phyloP scores from a whole-genome alignment of 1,140 invertebrate genomes.

The Magallana ariakensis region DNA sequence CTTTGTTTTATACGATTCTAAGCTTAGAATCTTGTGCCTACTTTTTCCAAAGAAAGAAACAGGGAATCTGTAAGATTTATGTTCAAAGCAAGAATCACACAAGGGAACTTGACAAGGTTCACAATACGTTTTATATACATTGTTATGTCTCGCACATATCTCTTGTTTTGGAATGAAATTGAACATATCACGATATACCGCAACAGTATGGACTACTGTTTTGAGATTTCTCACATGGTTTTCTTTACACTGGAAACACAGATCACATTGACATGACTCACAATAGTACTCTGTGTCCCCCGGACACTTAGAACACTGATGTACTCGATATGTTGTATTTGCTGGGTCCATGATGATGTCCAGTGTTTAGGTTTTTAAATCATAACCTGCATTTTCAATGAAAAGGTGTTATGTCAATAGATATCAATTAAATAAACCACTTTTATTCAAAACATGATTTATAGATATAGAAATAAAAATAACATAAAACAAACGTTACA shows the following conservation, averaged over 20 bases:
- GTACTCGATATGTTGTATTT: background rate
- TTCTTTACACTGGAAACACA: background rate
- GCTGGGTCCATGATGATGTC: background rate
- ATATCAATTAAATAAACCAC: background rate
- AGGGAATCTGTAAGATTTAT: background rate
- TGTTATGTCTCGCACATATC: background rate
- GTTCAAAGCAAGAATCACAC: background rate
- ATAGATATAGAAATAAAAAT: background rate
- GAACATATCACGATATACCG: background rate
- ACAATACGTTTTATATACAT: background rate
- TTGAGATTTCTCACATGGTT: background rate
- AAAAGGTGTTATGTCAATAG: background rate
- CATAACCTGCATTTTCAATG: background rate
- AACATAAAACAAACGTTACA: background rate
- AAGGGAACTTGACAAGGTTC: background rate
- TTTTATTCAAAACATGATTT: background rate
- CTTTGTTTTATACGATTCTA: background rate
- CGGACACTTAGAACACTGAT: background rate
- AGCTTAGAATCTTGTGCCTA: background rate
- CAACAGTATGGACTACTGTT: background rate
- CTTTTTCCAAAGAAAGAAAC: background rate
- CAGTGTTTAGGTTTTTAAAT: background rate
- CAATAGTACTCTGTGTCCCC: background rate
- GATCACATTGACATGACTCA: background rate
- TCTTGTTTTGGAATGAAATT: background rate